These are phyloP conservation scores for Lemur catta DNA, from an alignment of 2,797 vertebrate species.

Conservation along the genomic window DNA sequence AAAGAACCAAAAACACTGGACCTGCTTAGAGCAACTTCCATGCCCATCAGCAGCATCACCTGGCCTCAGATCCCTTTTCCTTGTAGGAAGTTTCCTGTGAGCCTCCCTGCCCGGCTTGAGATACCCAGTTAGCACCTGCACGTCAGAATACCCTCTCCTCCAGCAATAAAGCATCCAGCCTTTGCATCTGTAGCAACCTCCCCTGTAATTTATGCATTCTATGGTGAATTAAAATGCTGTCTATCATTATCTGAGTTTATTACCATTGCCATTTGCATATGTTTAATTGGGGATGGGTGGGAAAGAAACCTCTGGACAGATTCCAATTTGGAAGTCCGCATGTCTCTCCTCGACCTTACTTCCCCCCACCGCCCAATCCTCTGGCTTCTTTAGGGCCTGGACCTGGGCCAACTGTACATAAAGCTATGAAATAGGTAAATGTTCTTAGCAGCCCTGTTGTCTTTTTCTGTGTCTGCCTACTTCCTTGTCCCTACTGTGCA, in stretches of 20 bases:
- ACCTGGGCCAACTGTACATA: not conserved
- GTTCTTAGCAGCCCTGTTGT: not conserved
- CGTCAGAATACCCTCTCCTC: conserved; percentile 19
- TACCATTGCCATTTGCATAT: conserved; percentile 65
- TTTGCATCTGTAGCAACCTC: conserved; percentile 58
- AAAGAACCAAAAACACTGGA: not conserved
- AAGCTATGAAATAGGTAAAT: not conserved
- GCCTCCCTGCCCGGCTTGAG: not conserved
- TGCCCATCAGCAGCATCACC: not conserved
- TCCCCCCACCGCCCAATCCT: not conserved
- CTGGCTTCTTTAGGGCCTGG: not conserved
- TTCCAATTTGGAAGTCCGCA: conserved; percentile 54
- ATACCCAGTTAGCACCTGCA: conserved; percentile 41
- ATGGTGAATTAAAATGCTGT: conserved; percentile 67
- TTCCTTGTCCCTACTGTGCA: not conserved
- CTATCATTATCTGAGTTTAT: conserved; percentile 75
- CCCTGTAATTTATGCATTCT: conserved; percentile 70
- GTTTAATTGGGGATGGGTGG: conserved; percentile 20
- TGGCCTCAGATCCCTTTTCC: not conserved
- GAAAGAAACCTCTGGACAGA: conserved; percentile 56
- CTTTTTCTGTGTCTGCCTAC: not conserved
- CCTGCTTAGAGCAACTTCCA: not conserved
- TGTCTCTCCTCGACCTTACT: not conserved
- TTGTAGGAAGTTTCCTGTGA: not conserved
- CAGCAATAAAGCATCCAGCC: conserved; percentile 49